Conservation (phyloP, 2,113 vertebrate genomes). For the Mobula hypostoma region DNA sequence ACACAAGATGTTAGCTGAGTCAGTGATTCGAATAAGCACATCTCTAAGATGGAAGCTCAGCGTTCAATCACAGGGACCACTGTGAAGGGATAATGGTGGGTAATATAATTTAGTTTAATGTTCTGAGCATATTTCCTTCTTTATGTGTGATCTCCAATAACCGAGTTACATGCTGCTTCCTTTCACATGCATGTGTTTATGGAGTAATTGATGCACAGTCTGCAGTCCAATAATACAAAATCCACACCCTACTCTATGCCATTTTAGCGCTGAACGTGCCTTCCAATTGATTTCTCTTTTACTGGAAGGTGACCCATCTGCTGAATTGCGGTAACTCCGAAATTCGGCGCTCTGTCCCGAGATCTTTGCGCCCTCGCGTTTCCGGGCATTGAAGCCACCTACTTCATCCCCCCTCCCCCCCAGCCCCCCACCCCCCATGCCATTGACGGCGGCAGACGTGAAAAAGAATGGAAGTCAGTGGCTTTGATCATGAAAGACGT, state of each 20-base stretch:
- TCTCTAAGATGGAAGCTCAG: constrained; percentile 25
- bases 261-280: neutral
- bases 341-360: neutral
- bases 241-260: neutral
- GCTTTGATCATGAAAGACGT: neutral
- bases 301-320: neutral
- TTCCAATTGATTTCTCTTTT: neutral
- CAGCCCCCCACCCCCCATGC: neutral
- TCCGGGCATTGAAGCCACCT: neutral
- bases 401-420: neutral
- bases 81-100: constrained; percentile 32
- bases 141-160: constrained; percentile 27
- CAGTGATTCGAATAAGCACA: neutral
- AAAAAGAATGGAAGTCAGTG: neutral
- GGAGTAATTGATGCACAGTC: constrained; percentile 27
- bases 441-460: neutral
- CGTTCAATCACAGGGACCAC: constrained; percentile 2
- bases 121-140: constrained; percentile 25
- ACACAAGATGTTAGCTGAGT: neutral
- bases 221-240: constrained; percentile 29
- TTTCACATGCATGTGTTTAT: constrained; percentile 11
- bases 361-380: neutral
- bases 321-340: neutral
- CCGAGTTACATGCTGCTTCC: constrained; percentile 14
- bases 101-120: constrained; percentile 36